Conservation (phyloP, 2,113 vertebrate genomes). For the Paramisgurnus dabryanus region DNA sequence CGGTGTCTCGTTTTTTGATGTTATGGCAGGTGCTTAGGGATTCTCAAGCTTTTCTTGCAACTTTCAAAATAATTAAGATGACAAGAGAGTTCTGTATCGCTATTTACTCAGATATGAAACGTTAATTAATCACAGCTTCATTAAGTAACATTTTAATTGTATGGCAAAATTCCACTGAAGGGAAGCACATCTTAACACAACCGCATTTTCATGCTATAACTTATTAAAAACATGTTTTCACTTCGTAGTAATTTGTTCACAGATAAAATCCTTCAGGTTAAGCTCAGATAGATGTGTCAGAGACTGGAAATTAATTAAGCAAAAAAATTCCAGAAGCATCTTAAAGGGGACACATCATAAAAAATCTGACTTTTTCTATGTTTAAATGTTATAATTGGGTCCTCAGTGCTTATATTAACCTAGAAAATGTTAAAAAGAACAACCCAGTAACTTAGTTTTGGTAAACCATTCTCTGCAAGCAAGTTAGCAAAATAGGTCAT, state of each 20-base stretch:
- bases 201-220: constrained; percentile 36
- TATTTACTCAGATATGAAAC: constrained; percentile 58
- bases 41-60: constrained; percentile 45
- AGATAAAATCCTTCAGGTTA: constrained; percentile 56
- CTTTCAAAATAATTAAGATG: constrained; percentile 73
- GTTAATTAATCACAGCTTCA: constrained; percentile 72
- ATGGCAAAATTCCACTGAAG: constrained; percentile 61
- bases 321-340: constrained; percentile 52
- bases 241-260: constrained; percentile 52
- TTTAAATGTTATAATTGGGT: too few relatives aligned
- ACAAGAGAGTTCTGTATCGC: constrained; percentile 66
- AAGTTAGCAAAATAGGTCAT: too few relatives aligned
- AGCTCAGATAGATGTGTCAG: constrained; percentile 41
- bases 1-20: neutral
- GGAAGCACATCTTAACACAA: constrained; percentile 61
- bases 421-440: too few relatives aligned
- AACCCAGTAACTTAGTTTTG: too few relatives aligned
- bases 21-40: constrained; percentile 29
- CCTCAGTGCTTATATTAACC: too few relatives aligned
- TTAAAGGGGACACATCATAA: too few relatives aligned
- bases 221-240: constrained; percentile 56
- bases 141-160: constrained; percentile 70
- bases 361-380: too few relatives aligned
- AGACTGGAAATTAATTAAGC: constrained; percentile 41
- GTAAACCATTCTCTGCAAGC: too few relatives aligned